Percentiles rank a stretch among this genome's conserved stretches.
phyloP scores from a whole-genome alignment of 1,140 invertebrate species.

The Drosophila pandora region DNA sequence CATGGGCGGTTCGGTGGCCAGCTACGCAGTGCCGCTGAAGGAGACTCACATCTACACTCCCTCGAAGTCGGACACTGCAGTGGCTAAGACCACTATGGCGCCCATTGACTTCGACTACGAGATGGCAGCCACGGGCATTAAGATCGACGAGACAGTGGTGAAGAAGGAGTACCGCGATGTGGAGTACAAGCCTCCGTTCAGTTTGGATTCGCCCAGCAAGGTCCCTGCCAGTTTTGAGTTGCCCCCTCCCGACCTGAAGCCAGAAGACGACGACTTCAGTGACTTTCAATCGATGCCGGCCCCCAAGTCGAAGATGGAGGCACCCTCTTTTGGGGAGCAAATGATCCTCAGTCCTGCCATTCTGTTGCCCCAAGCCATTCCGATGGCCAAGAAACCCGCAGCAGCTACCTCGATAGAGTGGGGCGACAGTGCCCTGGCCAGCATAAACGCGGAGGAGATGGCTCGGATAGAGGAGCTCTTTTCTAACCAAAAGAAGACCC shows the following conservation, averaged over 20 bases:
- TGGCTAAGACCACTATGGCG: conserved; percentile 70
- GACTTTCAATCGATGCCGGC: conserved; percentile 80
- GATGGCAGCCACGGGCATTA: conserved; percentile 79
- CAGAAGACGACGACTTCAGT: conserved; percentile 74
- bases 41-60: conserved; percentile 83
- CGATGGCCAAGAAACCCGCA: conserved; percentile 62
- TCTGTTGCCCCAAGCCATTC: conserved; percentile 74
- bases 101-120: conserved; percentile 83
- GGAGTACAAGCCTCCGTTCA: conserved; percentile 75
- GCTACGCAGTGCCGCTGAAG: conserved; percentile 72
- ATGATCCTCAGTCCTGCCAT: conserved; percentile 82
- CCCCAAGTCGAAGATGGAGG: conserved; percentile 36
- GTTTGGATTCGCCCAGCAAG: conserved; percentile 58
- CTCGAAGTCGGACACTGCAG: conserved; percentile 70
- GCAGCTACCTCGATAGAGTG: conserved; percentile 85
- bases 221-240: conserved; percentile 32
- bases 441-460: conserved; percentile 87
- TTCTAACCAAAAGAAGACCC: conserved; percentile 57
- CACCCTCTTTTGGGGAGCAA: conserved; percentile 68
- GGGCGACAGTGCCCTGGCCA: conserved; percentile 85
- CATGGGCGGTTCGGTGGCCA: conserved; percentile 34
- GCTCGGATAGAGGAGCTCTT: conserved; percentile 84
- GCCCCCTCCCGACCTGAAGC: conserved; percentile 12
- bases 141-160: conserved; percentile 82
- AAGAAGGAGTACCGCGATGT: conserved; percentile 83